Evolutionary conservation across 2,797 vertebrate species (phyloP), one percentile per base, ranked within the genome.

Genomic region (Clarias pachynema): DNA sequence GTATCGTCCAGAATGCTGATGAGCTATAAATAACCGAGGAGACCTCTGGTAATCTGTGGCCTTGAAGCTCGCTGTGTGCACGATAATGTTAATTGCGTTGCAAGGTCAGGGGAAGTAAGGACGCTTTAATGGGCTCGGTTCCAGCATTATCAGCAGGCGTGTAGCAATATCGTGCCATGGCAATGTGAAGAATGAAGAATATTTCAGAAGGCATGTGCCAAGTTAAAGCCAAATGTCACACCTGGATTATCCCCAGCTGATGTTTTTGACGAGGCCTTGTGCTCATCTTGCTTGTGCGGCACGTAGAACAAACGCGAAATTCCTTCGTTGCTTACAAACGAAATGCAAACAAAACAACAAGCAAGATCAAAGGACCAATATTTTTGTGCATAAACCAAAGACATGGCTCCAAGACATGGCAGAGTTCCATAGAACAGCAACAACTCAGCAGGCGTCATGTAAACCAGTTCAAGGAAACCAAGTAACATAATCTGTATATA

Each of bases 31-130:
- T 79, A 74, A 79, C 24, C 14, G 10, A 62, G 26, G 29, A 12
- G 70, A 84, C 66, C 82, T 68, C 9, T 20, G 37, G 20, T 79
- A 57, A 57, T 57, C 69, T 66, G 34, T 85, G 83, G 83, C 87
- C 79, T 88, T 85, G 82, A 84, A 49, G 66, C 26, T 24, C 24
- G 14, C 60, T 63, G 66, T 20, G 59, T 69, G 79, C 72, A 87
- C 40, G 86, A 86, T 86, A 84, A 86, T 89, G 26, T 83, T 57
- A 83, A 87, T 88, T 84, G 69, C 37, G 49, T 56, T 26, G 37
- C 86, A 86, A 89, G 89, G 84, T 84, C 87, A 85, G n/a, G 57
- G 69, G 74, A 88, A 86, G 84, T 86, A 74, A 81, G 6, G 53
- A 82, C 66, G 83, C 60, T 70, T 81, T 57, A 29, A 14, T 79